phyloP scores from a whole-genome alignment of 23 tunicate species.

The Halocynthia aurantium region DNA sequence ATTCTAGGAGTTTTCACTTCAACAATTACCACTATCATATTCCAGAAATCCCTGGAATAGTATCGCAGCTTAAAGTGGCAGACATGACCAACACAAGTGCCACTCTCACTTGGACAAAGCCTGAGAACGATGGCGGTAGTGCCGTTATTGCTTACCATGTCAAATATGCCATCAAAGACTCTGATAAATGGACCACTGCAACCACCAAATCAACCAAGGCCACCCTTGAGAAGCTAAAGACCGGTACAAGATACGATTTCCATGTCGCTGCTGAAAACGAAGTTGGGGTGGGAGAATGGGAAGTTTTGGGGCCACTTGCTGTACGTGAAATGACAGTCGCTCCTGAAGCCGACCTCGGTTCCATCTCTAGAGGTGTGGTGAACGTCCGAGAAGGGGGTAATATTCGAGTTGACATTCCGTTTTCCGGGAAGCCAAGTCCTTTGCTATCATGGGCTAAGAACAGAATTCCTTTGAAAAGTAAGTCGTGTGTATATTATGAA shows the following conservation, averaged over 20 bases:
- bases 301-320: slow-evolving; percentile 24
- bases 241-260: slow-evolving; percentile 40
- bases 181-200: slow-evolving; percentile 21
- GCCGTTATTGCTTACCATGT: slow-evolving; percentile 30
- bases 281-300: slow-evolving; percentile 43
- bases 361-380: slow-evolving; percentile 11
- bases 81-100: slow-evolving; percentile 34
- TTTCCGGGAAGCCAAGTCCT: slow-evolving; percentile 58
- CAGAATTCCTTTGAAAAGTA: slow-evolving; percentile 34
- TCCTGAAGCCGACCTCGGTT: slow-evolving; percentile 29
- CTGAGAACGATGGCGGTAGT: slow-evolving; percentile 49
- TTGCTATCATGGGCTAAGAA: slow-evolving; percentile 30
- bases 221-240: slow-evolving; percentile 7
- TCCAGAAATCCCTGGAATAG: slow-evolving; percentile 40
- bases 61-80: slow-evolving; percentile 14
- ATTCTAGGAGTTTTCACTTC: too few species aligned
- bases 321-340: slow-evolving; percentile 22
- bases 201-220: slow-evolving; percentile 18
- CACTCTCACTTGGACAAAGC: slow-evolving; percentile 32
- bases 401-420: slow-evolving; percentile 17
- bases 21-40: background rate
- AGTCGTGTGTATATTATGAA: background rate
- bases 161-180: slow-evolving; percentile 22
- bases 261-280: slow-evolving; percentile 47
- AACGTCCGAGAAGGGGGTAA: slow-evolving; percentile 27